Conservation (phyloP, 2,888 invertebrate species). For the Azorinus chamasolen region DNA sequence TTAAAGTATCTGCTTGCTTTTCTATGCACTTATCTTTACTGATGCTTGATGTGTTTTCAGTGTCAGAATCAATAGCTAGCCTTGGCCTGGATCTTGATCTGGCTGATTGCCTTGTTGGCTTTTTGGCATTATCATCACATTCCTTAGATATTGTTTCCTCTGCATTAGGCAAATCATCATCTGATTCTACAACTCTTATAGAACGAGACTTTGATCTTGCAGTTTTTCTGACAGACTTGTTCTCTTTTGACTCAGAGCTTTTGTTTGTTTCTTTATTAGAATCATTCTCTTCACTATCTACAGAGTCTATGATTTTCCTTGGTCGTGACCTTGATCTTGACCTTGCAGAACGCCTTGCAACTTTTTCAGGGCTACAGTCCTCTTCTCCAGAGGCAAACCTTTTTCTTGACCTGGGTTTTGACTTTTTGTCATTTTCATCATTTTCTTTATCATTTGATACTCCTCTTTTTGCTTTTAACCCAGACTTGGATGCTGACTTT, state of each 20-base stretch:
- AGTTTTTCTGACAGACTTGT: not conserved
- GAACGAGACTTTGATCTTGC: not conserved
- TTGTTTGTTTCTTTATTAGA: not conserved
- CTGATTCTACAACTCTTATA: not conserved
- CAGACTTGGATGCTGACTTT: conserved; percentile 35
- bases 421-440: not conserved
- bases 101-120: not conserved
- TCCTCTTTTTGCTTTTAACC: conserved; percentile 44
- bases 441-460: conserved; percentile 7
- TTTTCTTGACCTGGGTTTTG: conserved; percentile 19
- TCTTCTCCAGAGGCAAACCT: conserved; percentile 21
- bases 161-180: not conserved
- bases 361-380: conserved; percentile 1
- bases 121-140: not conserved
- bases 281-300: not conserved
- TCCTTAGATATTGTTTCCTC: conserved; percentile 2
- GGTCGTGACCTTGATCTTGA: conserved; percentile 14
- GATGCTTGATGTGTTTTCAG: not conserved
- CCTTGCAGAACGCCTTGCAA: not conserved
- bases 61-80: not conserved
- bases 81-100: conserved; percentile 14
- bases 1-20: too few species aligned
- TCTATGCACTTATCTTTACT: not conserved
- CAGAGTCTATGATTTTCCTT: not conserved
- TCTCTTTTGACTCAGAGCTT: conserved; percentile 16